Evolutionary conservation across 2,888 invertebrate genomes (phyloP).

Genomic region (Drosophila birchii): DNA sequence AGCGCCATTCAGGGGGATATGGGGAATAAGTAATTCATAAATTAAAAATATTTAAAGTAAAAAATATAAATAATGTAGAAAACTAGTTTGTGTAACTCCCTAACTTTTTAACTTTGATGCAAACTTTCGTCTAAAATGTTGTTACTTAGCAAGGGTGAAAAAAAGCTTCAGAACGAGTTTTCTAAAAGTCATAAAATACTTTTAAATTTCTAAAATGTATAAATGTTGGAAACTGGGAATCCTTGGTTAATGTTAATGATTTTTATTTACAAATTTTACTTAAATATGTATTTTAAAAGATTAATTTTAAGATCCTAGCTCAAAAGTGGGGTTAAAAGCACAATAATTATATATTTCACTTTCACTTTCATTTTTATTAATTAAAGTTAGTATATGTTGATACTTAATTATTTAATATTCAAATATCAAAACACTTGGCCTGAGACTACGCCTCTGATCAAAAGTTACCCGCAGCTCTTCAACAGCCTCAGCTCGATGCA

Average conservation of each 20-base stretch:
- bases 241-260: no score
- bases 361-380: no score
- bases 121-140: not conserved
- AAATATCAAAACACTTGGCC: not conserved
- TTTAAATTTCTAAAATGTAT: no score
- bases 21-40: not conserved
- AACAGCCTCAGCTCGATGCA: slow-evolving; percentile 38
- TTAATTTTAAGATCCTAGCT: no score
- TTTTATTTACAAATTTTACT: no score
- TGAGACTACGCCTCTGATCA: slow-evolving; percentile 36
- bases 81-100: no score
- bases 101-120: no score
- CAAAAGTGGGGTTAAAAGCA: no score
- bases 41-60: not conserved
- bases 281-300: no score
- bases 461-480: slow-evolving; percentile 5
- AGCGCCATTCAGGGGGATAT: not conserved
- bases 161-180: not conserved
- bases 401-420: not conserved
- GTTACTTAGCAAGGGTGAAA: no score
- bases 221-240: no score
- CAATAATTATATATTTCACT: no score
- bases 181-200: not conserved
- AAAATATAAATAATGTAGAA: not conserved
- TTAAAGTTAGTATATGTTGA: not conserved